Evolutionary conservation across 2,113 vertebrate species (phyloP).

Genomic region (Uria lomvia): DNA sequence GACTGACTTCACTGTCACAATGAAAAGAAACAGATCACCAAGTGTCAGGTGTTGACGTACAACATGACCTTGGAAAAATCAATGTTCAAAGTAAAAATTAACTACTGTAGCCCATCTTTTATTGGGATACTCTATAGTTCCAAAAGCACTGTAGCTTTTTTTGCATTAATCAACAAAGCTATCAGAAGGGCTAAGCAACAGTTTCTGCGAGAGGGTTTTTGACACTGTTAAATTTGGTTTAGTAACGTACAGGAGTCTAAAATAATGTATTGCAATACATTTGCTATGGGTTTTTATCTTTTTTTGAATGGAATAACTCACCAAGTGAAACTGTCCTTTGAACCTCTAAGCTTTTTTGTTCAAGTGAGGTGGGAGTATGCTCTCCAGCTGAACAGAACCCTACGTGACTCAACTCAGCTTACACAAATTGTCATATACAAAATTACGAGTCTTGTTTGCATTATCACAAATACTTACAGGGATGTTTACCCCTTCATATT

Average conservation of each 20-base stretch:
- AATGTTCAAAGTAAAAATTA: not conserved
- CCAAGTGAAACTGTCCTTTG: not conserved
- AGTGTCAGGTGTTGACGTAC: not conserved
- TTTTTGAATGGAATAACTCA: not conserved
- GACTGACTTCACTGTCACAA: not conserved
- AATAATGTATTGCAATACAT: not conserved
- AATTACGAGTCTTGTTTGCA: not conserved
- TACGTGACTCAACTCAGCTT: not conserved
- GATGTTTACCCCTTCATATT: not conserved
- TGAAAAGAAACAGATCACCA: not conserved
- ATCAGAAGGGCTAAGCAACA: not conserved
- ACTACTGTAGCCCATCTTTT: not conserved
- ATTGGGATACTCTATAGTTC: not conserved
- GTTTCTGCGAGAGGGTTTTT: not conserved
- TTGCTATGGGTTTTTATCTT: not conserved
- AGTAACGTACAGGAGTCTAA: not conserved
- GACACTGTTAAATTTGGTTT: not conserved
- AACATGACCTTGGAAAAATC: not conserved
- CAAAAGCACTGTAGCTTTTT: not conserved
- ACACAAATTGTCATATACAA: not conserved
- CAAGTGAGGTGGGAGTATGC: not conserved
- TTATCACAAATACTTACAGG: not conserved
- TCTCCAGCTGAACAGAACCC: not conserved
- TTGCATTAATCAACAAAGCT: not conserved
- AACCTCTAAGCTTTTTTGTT: not conserved